phyloP scores from a whole-genome alignment of 1,140 invertebrate genomes.

The Zaprionus nigranus region DNA sequence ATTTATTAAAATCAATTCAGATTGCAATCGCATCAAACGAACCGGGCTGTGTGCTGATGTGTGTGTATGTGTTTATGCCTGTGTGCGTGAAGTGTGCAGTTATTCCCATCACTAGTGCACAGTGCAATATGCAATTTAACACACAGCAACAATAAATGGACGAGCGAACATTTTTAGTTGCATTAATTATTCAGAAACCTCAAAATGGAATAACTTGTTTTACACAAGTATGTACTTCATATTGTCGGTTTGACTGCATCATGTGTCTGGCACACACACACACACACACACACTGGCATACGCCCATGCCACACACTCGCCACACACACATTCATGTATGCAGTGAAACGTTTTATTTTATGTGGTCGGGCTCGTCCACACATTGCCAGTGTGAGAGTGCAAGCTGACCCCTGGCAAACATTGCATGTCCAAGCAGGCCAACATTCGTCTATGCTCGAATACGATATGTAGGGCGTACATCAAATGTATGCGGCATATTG shows the following conservation, averaged over 20 bases:
- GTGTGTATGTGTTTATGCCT: neutral
- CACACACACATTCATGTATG: neutral
- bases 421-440: constrained; percentile 63
- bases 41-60: neutral
- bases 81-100: neutral
- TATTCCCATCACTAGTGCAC: constrained; percentile 17
- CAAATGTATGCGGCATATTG: constrained; percentile 58
- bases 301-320: constrained; percentile 4
- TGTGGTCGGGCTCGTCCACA: constrained; percentile 17
- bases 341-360: constrained; percentile 50
- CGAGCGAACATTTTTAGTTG: constrained; percentile 70
- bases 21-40: constrained; percentile 16
- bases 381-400: constrained; percentile 27
- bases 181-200: constrained; percentile 79
- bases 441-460: constrained; percentile 35
- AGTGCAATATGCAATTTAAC: constrained; percentile 41
- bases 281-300: constrained; percentile 27
- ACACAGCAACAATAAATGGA: constrained; percentile 54
- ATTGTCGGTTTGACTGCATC: constrained; percentile 73
- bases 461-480: constrained; percentile 31
- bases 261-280: constrained; percentile 49
- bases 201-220: constrained; percentile 76
- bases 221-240: constrained; percentile 79
- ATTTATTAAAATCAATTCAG: constrained; percentile 23
- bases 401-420: constrained; percentile 37